These are phyloP conservation scores for Cephus cinctus DNA, from an alignment of 1,140 invertebrate genomes.

Conservation along the genomic window DNA sequence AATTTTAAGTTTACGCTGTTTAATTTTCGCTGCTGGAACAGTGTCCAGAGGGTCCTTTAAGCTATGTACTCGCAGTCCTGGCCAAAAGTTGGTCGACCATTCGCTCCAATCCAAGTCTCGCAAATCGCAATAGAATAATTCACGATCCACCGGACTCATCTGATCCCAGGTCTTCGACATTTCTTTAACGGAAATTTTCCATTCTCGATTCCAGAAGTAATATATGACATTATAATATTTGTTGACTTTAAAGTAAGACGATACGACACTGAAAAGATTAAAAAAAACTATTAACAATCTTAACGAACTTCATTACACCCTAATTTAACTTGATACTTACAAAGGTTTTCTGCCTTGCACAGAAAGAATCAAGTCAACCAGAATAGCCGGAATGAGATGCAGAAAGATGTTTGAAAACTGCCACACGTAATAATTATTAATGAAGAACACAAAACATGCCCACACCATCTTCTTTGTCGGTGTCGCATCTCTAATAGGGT, in stretches of 20 bases:
- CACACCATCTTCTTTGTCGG: constrained; percentile 4
- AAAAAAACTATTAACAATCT: not conserved
- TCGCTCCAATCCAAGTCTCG: constrained; percentile 59
- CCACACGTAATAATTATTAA: constrained; percentile 29
- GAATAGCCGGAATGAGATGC: constrained; percentile 62
- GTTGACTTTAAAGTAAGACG: constrained; percentile 36
- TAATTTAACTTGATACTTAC: constrained; percentile 46
- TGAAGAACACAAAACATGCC: constrained; percentile 27
- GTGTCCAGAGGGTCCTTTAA: constrained; percentile 63
- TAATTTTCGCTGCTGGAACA: constrained; percentile 29
- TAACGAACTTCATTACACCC: not conserved
- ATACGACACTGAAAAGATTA: not conserved
- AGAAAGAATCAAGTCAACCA: constrained; percentile 57
- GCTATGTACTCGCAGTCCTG: constrained; percentile 60
- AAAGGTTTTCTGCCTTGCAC: constrained; percentile 60
- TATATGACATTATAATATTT: constrained; percentile 55
- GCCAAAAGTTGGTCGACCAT: constrained; percentile 60
- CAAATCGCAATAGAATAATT: constrained; percentile 63
- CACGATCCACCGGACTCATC: constrained; percentile 59
- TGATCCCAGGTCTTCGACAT: constrained; percentile 50
- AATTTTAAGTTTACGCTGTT: not conserved
- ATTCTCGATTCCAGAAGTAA: constrained; percentile 57
- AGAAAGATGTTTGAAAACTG: constrained; percentile 44
- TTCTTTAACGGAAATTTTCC: constrained; percentile 58
- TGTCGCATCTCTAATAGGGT: constrained; percentile 47